A percentile compares a stretch with the other conserved stretches of the same genome.
phyloP scores from a whole-genome alignment of 2,888 invertebrate species.

The Sicus ferrugineus region DNA sequence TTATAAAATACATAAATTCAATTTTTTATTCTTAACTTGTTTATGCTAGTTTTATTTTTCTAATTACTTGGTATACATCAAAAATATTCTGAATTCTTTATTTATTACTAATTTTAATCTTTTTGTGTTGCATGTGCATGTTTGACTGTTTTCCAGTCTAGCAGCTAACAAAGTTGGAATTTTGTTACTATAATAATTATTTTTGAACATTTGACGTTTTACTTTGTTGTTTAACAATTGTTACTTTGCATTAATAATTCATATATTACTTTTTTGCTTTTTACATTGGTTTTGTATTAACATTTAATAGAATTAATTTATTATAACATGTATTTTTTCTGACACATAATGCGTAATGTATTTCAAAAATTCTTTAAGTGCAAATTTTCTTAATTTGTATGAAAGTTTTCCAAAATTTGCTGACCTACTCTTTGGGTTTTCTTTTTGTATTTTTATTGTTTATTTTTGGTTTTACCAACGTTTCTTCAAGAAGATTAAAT shows the following conservation, averaged over 20 bases:
- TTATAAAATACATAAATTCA: slow-evolving; percentile 27
- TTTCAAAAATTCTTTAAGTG: background rate
- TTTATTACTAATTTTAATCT: slow-evolving; percentile 16
- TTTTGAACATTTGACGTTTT: no score
- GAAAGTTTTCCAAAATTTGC: background rate
- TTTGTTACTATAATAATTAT: no score
- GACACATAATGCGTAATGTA: background rate
- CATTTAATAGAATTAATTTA: slow-evolving; percentile 6
- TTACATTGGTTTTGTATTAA: slow-evolving; percentile 8
- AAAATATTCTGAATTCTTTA: slow-evolving; percentile 29
- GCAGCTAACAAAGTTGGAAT: background rate
- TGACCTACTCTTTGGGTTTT: background rate
- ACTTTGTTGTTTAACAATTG: no score
- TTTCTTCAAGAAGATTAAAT: no score
- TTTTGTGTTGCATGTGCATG: slow-evolving; percentile 21
- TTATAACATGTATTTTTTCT: background rate
- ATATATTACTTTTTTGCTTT: slow-evolving; percentile 12
- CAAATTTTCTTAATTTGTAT: background rate
- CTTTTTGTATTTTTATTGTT: background rate
- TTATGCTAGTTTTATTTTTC: background rate
- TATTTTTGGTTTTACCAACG: background rate
- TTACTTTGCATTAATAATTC: background rate
- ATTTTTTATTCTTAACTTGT: slow-evolving; percentile 9
- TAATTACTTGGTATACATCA: slow-evolving; percentile 26
- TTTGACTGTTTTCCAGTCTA: background rate